These are phyloP conservation scores for Tiliqua scincoides DNA, from an alignment of 2,113 vertebrate genomes.

Conservation along the genomic window DNA sequence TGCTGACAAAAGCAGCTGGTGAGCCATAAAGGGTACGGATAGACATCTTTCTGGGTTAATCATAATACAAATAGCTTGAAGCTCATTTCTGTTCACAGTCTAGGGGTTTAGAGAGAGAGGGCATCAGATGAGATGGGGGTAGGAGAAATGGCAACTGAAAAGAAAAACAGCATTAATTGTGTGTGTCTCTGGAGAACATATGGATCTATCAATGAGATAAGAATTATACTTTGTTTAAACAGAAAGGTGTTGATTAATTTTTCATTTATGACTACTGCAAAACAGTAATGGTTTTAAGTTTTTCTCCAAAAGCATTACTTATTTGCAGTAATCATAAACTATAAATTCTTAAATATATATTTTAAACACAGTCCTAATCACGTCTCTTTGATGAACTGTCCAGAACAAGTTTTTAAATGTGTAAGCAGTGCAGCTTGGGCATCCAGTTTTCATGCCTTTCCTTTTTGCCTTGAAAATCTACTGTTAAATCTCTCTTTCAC, in stretches of 20 bases:
- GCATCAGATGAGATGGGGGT: neutral
- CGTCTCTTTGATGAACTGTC: neutral
- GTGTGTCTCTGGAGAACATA: neutral
- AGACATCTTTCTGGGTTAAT: neutral
- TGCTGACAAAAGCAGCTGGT: slow-evolving; percentile 14
- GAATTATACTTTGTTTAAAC: neutral
- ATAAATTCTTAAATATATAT: neutral
- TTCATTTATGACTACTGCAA: neutral
- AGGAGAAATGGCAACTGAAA: neutral
- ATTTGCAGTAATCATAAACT: neutral
- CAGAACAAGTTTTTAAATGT: neutral
- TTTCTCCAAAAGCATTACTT: neutral
- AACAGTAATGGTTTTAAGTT: neutral
- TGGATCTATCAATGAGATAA: neutral
- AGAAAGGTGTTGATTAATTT: neutral
- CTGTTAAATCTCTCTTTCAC: neutral
- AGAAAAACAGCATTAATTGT: neutral
- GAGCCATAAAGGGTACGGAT: neutral
- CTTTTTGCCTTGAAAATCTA: neutral
- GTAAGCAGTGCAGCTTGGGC: neutral
- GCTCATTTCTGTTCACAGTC: neutral
- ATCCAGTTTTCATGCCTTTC: neutral
- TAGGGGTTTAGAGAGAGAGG: neutral
- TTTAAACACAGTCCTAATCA: neutral
- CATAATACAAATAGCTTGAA: neutral